Percentiles rank a stretch among this genome's conserved stretches.
These are phyloP conservation scores for Acanthoscelides obtectus DNA, from an alignment of 2,888 invertebrate genomes.

Conservation along the genomic window DNA sequence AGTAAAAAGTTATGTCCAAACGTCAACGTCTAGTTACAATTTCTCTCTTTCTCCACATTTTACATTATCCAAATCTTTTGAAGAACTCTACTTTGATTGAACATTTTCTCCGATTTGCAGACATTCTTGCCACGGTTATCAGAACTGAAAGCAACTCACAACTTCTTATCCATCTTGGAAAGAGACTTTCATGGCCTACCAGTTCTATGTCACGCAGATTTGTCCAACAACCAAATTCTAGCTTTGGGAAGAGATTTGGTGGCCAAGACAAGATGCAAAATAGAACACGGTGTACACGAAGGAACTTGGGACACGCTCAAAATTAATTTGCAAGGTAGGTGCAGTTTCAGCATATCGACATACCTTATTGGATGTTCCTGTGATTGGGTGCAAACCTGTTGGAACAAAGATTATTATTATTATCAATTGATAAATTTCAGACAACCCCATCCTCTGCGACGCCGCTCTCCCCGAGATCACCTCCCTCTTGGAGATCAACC, in stretches of 20 bases:
- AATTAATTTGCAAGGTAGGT: conserved; percentile 75
- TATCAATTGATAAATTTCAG: conserved; percentile 55
- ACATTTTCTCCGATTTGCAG: too few relatives aligned
- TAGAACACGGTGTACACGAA: conserved; percentile 71
- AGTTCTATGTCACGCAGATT: conserved; percentile 73
- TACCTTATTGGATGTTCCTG: too few relatives aligned
- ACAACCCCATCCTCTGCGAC: conserved; percentile 78
- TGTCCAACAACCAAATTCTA: conserved; percentile 72
- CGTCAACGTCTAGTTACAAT: too few relatives aligned
- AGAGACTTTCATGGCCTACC: conserved; percentile 81
- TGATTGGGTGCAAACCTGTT: too few relatives aligned
- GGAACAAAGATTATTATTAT: too few relatives aligned
- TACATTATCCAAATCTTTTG: too few relatives aligned
- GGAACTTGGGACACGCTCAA: conserved; percentile 59
- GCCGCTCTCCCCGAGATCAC: conserved; percentile 66
- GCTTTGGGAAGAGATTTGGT: conserved; percentile 70
- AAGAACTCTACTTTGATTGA: too few relatives aligned
- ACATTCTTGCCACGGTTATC: conserved; percentile 73
- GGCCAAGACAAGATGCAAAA: conserved; percentile 73
- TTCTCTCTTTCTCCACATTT: too few relatives aligned
- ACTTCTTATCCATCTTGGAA: conserved; percentile 68
- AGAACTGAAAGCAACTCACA: conserved; percentile 71
- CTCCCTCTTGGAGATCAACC: conserved; percentile 64
- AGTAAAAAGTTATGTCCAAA: too few relatives aligned
- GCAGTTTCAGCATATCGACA: too few relatives aligned